Evolutionary conservation across 2,888 invertebrate species (phyloP).

Genomic region (Megaustenia siamemsis): DNA sequence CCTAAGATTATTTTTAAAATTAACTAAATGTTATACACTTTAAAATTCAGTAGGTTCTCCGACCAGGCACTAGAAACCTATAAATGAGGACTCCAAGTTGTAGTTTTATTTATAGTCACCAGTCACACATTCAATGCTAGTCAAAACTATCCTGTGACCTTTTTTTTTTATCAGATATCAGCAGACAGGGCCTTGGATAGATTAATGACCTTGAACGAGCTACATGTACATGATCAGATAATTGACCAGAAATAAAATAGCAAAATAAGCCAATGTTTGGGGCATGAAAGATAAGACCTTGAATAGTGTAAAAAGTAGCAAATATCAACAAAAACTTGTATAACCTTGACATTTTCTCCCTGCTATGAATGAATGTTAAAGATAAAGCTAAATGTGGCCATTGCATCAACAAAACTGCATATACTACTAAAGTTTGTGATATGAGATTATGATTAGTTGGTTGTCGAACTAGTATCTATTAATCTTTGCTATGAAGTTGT

Average conservation of each 20-base stretch:
- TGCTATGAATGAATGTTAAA: too few relatives aligned
- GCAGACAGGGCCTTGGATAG: not conserved
- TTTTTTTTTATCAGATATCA: slow-evolving; percentile 14
- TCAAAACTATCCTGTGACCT: not conserved
- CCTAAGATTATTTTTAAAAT: too few relatives aligned
- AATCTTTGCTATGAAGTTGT: too few relatives aligned
- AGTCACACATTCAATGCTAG: not conserved
- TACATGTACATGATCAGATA: not conserved
- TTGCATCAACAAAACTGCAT: too few relatives aligned
- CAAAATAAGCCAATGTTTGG: not conserved
- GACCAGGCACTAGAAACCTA: not conserved
- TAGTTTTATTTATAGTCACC: not conserved
- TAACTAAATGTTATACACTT: too few relatives aligned
- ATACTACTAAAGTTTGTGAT: too few relatives aligned
- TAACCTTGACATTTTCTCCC: too few relatives aligned
- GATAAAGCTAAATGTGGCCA: too few relatives aligned
- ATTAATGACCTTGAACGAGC: not conserved
- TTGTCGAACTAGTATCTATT: too few relatives aligned
- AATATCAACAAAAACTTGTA: too few relatives aligned
- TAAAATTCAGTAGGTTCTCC: not conserved
- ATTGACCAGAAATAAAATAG: not conserved
- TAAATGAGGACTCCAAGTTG: not conserved
- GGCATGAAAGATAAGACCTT: not conserved
- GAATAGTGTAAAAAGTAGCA: too few relatives aligned
- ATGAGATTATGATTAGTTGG: too few relatives aligned